phyloP scores from a whole-genome alignment of 1,140 invertebrate species.

The Lethocerus indicus region DNA sequence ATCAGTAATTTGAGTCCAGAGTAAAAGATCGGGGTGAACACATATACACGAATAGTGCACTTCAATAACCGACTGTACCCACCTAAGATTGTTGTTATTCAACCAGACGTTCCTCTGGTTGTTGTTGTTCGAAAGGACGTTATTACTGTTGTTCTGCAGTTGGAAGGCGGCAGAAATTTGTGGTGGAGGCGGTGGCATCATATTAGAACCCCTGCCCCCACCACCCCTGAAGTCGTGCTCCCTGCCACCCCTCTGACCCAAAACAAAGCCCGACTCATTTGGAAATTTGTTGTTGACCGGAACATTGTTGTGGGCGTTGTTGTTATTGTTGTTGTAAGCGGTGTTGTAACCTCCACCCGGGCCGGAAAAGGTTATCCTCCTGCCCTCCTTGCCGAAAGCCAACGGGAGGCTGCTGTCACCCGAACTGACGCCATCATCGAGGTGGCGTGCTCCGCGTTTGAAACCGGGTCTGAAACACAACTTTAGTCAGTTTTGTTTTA shows the following conservation, averaged over 20 bases:
- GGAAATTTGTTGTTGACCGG: not conserved
- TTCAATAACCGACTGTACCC: too few species aligned
- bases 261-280: not conserved
- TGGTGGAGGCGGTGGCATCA: too few species aligned
- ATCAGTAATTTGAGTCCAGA: not conserved
- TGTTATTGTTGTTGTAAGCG: not conserved
- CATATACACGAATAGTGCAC: not conserved
- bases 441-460: slow-evolving; percentile 12
- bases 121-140: too few species aligned
- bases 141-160: too few species aligned
- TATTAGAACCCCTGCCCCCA: too few species aligned
- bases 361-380: not conserved
- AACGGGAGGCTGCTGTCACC: not conserved
- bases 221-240: slow-evolving; percentile 2
- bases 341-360: not conserved
- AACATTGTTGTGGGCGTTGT: not conserved
- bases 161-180: too few species aligned
- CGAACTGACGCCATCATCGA: slow-evolving; percentile 8
- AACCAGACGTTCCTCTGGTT: too few species aligned
- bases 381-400: not conserved
- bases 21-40: not conserved
- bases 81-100: too few species aligned
- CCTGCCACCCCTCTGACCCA: not conserved
- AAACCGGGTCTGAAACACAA: slow-evolving; percentile 13
- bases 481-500: too few species aligned